Evolutionary conservation across 2,888 invertebrate species (phyloP), one percentile per base, ranked within the genome.

Genomic region (Drosophila seclusa): DNA sequence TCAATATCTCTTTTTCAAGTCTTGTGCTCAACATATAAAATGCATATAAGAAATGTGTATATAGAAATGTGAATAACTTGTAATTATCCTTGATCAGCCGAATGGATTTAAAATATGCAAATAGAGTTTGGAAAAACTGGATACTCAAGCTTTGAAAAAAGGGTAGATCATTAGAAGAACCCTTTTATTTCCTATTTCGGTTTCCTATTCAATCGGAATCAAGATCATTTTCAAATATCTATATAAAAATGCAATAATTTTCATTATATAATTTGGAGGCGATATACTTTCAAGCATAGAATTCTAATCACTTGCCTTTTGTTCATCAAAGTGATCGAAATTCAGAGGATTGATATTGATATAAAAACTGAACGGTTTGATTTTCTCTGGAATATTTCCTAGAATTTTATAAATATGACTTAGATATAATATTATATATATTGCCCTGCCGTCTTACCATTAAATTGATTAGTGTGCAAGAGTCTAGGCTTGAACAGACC

Each of bases 401-500:
- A 11, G 45, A 45, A 16, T 24, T 24, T 16, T 8, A 45, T 16
- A 4, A 45, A 16, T 16, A 45, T 4, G 7, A 21, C 21, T 21
- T 21, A 7, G 7, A 16, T 45, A 4, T 10, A 32, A 4, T 32
- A 32, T 10, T 31, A 10, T 21, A 21, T 2, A 21, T 16, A 4
- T 42, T 13, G 1, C 0, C 0, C 1, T n/a, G 38, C 2, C 11
- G 1, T 11, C 1, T 1, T 6, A 21, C 1, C 0, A 13, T 4
- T 42, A 6, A 21, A 45, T 45, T 5, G n/a, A 40, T 40, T 40
- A 11, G 7, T 16, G 0, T 16, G n/a, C 40, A 2, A 5, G 11
- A 40, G 11, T 21, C 11, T 21, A 21, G 4, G 5, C 11, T 42
- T 11, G 42, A 21, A 2, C 42, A 21, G 11, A 2, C 42, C 11